Base-by-base conservation (phyloP, 1,140 invertebrate genomes). In the Wasmannia auropunctata region DNA sequence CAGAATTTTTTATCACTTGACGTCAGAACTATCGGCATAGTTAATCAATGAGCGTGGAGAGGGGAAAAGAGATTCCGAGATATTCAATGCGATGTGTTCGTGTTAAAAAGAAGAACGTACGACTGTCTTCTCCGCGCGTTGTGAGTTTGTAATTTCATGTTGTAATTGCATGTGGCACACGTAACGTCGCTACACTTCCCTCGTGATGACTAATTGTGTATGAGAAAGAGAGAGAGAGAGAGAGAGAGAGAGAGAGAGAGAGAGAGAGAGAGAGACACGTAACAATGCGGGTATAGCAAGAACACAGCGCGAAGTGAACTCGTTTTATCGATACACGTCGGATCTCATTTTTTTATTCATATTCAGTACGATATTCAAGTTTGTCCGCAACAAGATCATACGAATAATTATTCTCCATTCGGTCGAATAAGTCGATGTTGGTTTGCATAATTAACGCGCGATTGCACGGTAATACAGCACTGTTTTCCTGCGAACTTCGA, bases 1-100 rank as follows among this genome's bases (percentile, higher is more conserved):
- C 37, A 40, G 67, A 72, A 34, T 74, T 74, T 83, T 74, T 83
- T 74, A 83, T 58, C 67, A 74, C 67, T 74, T 74, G 67, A 83
- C 79, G 79, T 83, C 79, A 83, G 65, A 43, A 34, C 65, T 81
- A 14, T 14, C 51, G 22, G 46, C 43, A 51, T 31, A 49, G 49
- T 51, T 40, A 69, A 80, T 80, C 46, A 80, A 69, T 69, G 62
- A 69, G n/a, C n/a, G n/a, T n/a, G n/a, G n/a, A n/a, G 51, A 25
- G 69, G 31, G 0, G 31, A 25, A 3, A 25, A 81, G n/a, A 25
- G 10, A 56, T 16, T 37, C 5, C 16, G 31, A 70, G 43, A 25
- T 19, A 58, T 31, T 28, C 63, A 25, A 3, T 5, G 16, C 58
- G n/a, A 46, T 63, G 19, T 28, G 40, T 67, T 51, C 16, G 37